Evolutionary conservation across 2,113 vertebrate species (phyloP).

Genomic region (Scophthalmus maximus): DNA sequence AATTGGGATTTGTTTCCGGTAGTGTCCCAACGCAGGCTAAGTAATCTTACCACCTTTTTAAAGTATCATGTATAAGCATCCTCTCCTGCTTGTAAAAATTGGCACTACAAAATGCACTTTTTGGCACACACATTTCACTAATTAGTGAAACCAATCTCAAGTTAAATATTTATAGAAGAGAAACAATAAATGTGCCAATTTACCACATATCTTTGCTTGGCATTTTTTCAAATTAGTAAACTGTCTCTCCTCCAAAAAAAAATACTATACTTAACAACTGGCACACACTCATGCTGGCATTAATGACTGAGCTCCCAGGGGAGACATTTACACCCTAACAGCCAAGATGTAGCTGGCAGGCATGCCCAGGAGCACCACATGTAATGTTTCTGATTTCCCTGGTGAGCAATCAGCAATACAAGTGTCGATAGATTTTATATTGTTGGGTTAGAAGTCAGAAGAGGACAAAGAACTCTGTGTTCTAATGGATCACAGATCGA

Average conservation of each 20-base stretch:
- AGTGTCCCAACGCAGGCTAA: no score
- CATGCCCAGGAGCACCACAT: not conserved
- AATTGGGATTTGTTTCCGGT: no score
- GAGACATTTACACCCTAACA: conserved; percentile 19
- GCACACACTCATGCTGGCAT: conserved; percentile 10
- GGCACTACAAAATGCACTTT: not conserved
- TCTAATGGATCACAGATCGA: not conserved
- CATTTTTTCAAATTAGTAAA: not conserved
- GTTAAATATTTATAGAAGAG: no score
- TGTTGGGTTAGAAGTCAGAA: conserved; percentile 8
- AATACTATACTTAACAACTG: not conserved
- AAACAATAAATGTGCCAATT: not conserved
- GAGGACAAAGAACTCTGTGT: not conserved
- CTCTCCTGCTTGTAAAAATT: not conserved
- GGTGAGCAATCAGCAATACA: conserved; percentile 26
- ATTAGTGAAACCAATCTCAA: not conserved
- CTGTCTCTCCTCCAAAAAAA: not conserved
- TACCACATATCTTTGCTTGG: not conserved
- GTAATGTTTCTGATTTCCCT: conserved; percentile 54
- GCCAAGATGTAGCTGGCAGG: conserved; percentile 1
- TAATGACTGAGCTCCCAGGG: conserved; percentile 4
- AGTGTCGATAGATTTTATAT: conserved; percentile 18
- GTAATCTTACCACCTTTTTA: no score
- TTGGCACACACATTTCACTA: not conserved
- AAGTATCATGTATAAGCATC: not conserved